A percentile compares a stretch with the other conserved stretches of the same genome.
These are phyloP conservation scores for Haliclystus octoradiatus DNA, from an alignment of 30 jellyfish, hydroid and myxozoan species.

Conservation along the genomic window DNA sequence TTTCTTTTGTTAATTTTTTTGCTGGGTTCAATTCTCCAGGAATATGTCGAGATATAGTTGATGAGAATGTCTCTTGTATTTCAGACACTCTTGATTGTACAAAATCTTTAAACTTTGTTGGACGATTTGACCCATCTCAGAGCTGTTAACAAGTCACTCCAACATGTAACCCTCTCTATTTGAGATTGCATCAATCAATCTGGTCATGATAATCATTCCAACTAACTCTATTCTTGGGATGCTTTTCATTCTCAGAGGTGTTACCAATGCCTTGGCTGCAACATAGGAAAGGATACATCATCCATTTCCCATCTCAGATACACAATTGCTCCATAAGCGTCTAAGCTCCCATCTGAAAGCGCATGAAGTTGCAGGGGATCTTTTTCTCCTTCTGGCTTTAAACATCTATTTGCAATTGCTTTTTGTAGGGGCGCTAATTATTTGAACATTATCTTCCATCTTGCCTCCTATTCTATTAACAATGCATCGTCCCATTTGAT, in stretches of 20 bases:
- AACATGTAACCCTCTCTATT: no score
- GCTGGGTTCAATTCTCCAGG: no score
- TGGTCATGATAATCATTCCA: slow-evolving; percentile 13
- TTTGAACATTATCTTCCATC: slow-evolving; percentile 9
- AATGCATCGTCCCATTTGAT: slow-evolving; percentile 25
- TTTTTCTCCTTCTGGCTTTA: slow-evolving; percentile 6
- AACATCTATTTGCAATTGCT: not conserved
- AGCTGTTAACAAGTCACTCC: no score
- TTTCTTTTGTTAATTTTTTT: no score
- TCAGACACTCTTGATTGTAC: no score
- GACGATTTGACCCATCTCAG: no score
- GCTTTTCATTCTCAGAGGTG: slow-evolving; percentile 5
- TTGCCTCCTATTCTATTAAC: not conserved
- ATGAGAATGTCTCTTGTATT: no score
- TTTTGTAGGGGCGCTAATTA: not conserved
- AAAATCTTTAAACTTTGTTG: no score
- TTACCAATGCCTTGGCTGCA: slow-evolving; percentile 1
- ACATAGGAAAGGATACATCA: not conserved
- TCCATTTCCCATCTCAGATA: no score
- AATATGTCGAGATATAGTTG: no score
- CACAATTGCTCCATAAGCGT: not conserved
- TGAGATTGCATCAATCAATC: slow-evolving; percentile 4
- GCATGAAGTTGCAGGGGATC: slow-evolving; percentile 2
- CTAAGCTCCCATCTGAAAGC: slow-evolving; percentile 13
- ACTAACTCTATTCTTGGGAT: slow-evolving; percentile 12